Evolutionary conservation across 2,797 vertebrate species (phyloP).

Genomic region (Chrysocyon brachyurus): DNA sequence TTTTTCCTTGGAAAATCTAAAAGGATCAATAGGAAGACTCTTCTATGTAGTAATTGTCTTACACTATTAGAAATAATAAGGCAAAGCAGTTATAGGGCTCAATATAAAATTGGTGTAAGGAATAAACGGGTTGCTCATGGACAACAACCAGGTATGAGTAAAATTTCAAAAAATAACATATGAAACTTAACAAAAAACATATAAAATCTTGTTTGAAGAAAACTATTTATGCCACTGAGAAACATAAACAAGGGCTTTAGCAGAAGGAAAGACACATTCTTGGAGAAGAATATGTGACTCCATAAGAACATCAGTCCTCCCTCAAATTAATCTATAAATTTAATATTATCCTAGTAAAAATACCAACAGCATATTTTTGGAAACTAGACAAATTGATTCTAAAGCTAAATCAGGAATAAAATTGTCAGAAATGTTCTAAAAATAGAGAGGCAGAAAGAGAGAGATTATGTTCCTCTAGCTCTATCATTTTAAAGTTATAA

Average conservation of each 20-base stretch:
- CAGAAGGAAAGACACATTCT: background rate
- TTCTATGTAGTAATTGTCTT: background rate
- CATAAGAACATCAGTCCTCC: background rate
- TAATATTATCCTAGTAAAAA: conserved; percentile 38
- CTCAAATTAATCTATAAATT: conserved; percentile 38
- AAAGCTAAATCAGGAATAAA: conserved; percentile 50
- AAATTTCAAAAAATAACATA: background rate
- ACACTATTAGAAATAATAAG: background rate
- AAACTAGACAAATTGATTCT: background rate
- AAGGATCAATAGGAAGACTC: background rate
- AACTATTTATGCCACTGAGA: background rate
- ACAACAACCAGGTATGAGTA: background rate
- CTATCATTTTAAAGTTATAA: conserved; percentile 20
- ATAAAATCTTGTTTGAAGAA: background rate
- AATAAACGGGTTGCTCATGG: background rate
- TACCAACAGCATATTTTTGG: conserved; percentile 35
- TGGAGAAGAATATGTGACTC: background rate
- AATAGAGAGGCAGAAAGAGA: background rate
- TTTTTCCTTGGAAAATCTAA: conserved; percentile 11
- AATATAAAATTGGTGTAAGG: background rate
- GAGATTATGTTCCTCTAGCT: background rate
- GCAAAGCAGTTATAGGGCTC: background rate
- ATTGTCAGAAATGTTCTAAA: conserved; percentile 42
- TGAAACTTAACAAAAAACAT: background rate
- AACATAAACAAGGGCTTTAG: background rate